phyloP scores from a whole-genome alignment of 1,140 invertebrate species.

The Drosophila mayri region DNA sequence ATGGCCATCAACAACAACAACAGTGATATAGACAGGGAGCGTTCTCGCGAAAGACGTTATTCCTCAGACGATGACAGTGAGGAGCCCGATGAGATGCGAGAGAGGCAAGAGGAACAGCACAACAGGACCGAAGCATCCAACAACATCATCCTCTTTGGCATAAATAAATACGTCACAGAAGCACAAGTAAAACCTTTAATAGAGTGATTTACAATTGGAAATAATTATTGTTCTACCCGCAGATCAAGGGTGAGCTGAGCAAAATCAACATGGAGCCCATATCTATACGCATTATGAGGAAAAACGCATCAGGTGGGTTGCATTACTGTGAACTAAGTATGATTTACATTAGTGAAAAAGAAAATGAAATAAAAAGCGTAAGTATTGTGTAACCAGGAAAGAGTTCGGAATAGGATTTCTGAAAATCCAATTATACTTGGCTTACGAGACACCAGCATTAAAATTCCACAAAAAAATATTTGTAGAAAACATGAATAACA shows the following conservation, averaged over 20 bases:
- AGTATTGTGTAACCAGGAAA: conserved; percentile 46
- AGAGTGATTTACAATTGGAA: neutral
- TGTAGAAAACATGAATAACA: conserved; percentile 1
- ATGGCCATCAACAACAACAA: conserved; percentile 1
- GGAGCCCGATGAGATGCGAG: conserved; percentile 39
- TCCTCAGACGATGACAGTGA: conserved; percentile 69
- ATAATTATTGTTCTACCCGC: neutral
- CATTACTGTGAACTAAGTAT: conserved; percentile 6
- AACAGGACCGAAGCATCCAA: conserved; percentile 92
- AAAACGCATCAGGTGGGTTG: conserved; percentile 93
- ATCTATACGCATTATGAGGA: conserved; percentile 93
- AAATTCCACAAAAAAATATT: conserved; percentile 22
- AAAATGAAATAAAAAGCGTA: conserved; percentile 10
- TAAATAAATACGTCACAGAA: conserved; percentile 92
- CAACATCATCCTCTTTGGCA: conserved; percentile 93
- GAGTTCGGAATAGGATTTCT: conserved; percentile 22
- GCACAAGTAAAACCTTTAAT: conserved; percentile 89
- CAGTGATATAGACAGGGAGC: neutral
- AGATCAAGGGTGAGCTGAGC: conserved; percentile 87
- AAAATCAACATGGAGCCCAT: conserved; percentile 90
- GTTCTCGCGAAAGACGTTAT: conserved; percentile 7
- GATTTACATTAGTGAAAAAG: conserved; percentile 1
- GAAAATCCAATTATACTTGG: conserved; percentile 35
- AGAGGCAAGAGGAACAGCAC: conserved; percentile 73
- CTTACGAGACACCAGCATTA: conserved; percentile 30